Base-by-base conservation (phyloP, 1,140 invertebrate species). In the Microplitis mediator region DNA sequence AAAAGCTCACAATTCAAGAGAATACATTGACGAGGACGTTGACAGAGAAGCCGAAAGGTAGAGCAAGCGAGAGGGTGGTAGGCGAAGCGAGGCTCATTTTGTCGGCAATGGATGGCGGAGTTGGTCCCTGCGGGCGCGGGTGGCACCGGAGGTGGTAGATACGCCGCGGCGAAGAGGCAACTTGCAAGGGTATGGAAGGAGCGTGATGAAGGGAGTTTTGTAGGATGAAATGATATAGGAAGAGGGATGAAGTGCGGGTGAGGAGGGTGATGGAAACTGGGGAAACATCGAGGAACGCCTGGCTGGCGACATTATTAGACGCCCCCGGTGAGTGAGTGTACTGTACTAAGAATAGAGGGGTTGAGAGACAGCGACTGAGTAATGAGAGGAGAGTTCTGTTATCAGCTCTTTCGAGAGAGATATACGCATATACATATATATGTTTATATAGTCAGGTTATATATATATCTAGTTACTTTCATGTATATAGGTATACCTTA, bases 281-380 rank as follows among this genome's bases (percentile, higher is more conserved):
- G 80, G 79, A 72, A 82, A 81, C 78, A 79, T 36, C 54, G 65
- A 76, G 79, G 79, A 85, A 85, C 83, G 85, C 82, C 84, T 86
- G 83, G 79, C 82, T 85, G 86, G 84, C 82, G 86, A 87, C 86
- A 86, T 87, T 86, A 86, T 87, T 86, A 86, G 86, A 85, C 85
- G 85, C 85, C 84, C 83, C 83, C 82, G 77, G 82, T 82, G 80
- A 82, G 78, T 81, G 79, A 78, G 78, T 77, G 80, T 74, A 75
- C 75, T 76, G 74, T 72, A 73, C 72, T 73, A 75, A 82, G 72
- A 74, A 69, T 66, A 54, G 51, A 50, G 56, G 72, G 50, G 69
- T 64, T 65, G 69, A 65, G 60, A 64, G 72, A 45, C 61, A 71
- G 71, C 68, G 74, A 74, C 77, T 76, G 79, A 79, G 80, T 86